phyloP scores from a whole-genome alignment of 2,888 invertebrate genomes.

The Priocnemis perturbator region DNA sequence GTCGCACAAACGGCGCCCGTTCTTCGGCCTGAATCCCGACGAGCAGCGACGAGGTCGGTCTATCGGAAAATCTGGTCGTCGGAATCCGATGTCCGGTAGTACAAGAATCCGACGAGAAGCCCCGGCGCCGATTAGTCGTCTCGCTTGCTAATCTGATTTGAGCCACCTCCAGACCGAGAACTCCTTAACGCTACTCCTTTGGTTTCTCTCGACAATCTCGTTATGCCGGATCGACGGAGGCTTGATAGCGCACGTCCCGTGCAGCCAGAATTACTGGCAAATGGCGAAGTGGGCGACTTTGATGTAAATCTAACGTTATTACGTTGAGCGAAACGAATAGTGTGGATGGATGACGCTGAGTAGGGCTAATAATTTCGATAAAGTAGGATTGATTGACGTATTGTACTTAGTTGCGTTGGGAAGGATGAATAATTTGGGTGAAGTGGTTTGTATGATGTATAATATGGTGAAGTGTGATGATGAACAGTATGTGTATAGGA shows the following conservation, averaged over 20 bases:
- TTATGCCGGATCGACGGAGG: slow-evolving; percentile 61
- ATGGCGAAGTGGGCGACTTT: slow-evolving; percentile 15
- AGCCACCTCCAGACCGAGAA: slow-evolving; percentile 63
- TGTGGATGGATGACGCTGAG: too few relatives aligned
- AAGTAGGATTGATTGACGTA: too few relatives aligned
- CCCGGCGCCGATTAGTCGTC: slow-evolving; percentile 61
- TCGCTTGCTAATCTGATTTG: slow-evolving; percentile 68
- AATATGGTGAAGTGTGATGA: too few relatives aligned
- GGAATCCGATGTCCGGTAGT: slow-evolving; percentile 7
- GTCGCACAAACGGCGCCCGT: too few relatives aligned
- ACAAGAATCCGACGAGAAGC: not conserved
- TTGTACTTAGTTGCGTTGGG: too few relatives aligned
- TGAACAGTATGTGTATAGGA: too few relatives aligned
- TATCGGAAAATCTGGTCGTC: not conserved
- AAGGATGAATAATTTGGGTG: too few relatives aligned
- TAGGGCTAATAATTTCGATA: too few relatives aligned
- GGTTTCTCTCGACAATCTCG: slow-evolving; percentile 73
- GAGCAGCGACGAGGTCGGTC: not conserved
- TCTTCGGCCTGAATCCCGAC: too few relatives aligned
- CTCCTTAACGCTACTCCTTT: slow-evolving; percentile 70
- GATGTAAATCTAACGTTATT: slow-evolving; percentile 32
- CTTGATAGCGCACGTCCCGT: not conserved
- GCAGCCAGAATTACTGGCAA: too few relatives aligned
- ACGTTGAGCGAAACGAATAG: slow-evolving; percentile 21
- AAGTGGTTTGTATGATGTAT: too few relatives aligned